Evolutionary conservation across 1,140 invertebrate genomes (phyloP), one percentile per base, ranked within the genome.

Genomic region (Latrodectus geometricus): DNA sequence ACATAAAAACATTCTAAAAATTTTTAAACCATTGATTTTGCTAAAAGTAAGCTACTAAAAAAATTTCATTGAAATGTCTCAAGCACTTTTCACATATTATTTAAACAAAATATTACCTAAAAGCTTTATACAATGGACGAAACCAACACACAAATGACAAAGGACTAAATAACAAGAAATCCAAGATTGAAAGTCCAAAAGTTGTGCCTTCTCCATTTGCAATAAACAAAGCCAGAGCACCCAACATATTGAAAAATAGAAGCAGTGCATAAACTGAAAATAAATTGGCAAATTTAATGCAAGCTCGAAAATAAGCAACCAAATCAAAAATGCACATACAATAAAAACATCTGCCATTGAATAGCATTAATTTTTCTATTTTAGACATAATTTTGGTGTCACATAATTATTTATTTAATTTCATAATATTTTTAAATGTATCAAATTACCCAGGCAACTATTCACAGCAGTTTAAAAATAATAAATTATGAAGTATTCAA

Each of bases 121-220:
- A 96, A 85, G 95, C 96, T 91, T 96, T 96, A 90, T 97, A 97
- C 11, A 95, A 93, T 72, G 95, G 95, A 90, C 96, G 92, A 90
- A 96, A 98, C 99, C 99, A 99, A 91, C 98, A 99, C 8, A 99
- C 91, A 91, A 99, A 99, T 69, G 98, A 98, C 91, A 98, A 96
- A 23, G 98, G 98, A n/a, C 96, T 97, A 91, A 99, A 98, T 12
- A 99, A 92, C 48, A 97, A 89, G 77, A 97, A 93, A 92, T 97
- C 98, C 23, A 99, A 92, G 81, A 99, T 94, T 68, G 96, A 95
- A 73, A 99, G 92, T 80, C 96, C 96, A 91, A 99, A 88, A 74
- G 95, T 95, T 20, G 93, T 93, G 84, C 96, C 93, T 5, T 93
- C 91, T n/a, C 91, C 90, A 21, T 89, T 90, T 52, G 92, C 90